These are phyloP conservation scores for Trogon melanurus DNA, from an alignment of 2,113 vertebrate species.

Conservation along the genomic window DNA sequence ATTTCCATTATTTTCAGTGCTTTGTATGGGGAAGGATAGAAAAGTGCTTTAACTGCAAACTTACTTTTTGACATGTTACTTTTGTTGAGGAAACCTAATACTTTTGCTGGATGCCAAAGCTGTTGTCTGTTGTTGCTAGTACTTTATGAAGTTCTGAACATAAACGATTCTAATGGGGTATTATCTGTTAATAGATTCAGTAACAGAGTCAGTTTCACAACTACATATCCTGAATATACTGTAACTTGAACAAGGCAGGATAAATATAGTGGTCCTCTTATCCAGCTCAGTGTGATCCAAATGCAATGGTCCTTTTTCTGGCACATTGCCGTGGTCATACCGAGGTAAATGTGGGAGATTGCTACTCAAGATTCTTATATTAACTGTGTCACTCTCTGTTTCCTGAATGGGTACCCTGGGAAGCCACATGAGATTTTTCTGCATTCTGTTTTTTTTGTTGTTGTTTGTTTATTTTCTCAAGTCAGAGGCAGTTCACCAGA, in stretches of 20 bases:
- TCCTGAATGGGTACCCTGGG: background rate
- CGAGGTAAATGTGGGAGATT: background rate
- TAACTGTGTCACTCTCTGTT: background rate
- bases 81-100: background rate
- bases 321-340: background rate
- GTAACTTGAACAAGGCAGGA: background rate
- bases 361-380: background rate
- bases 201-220: background rate
- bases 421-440: background rate
- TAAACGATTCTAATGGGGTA: background rate
- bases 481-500: background rate
- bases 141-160: background rate
- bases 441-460: background rate
- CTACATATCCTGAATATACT: background rate
- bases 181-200: background rate
- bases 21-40: background rate
- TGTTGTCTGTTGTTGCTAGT: background rate
- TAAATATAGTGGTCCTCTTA: background rate
- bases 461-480: background rate
- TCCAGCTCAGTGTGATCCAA: background rate
- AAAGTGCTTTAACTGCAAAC: background rate
- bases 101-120: background rate
- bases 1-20: background rate
- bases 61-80: background rate
- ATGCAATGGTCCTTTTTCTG: background rate